Evolutionary conservation across 2,113 vertebrate species (phyloP).

Genomic region (Bettongia penicillata): DNA sequence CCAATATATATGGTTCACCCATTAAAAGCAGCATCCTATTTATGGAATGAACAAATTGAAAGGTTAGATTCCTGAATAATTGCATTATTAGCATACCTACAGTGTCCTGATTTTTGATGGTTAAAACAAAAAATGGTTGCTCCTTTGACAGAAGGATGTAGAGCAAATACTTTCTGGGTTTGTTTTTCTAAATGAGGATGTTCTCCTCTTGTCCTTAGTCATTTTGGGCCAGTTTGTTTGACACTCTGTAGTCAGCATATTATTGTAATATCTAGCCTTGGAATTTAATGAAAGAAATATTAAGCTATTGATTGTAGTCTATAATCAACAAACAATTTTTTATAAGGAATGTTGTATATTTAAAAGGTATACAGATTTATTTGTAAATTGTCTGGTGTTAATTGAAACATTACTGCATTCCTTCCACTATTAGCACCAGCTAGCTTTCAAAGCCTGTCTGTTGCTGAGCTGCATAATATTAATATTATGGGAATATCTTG

Average conservation of each 20-base stretch:
- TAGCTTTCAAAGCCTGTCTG: slow-evolving; percentile 48
- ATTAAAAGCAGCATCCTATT: slow-evolving; percentile 55
- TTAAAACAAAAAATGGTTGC: neutral
- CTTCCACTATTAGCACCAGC: slow-evolving; percentile 46
- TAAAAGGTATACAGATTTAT: slow-evolving; percentile 32
- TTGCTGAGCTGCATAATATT: slow-evolving; percentile 12
- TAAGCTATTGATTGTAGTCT: slow-evolving; percentile 1
- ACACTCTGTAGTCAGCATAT: neutral
- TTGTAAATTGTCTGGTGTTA: slow-evolving; percentile 68
- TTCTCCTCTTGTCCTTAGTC: slow-evolving; percentile 5
- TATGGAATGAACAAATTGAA: slow-evolving; percentile 71
- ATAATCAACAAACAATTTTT: slow-evolving; percentile 14
- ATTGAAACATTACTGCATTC: slow-evolving; percentile 47
- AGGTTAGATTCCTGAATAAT: slow-evolving; percentile 60
- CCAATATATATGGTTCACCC: neutral
- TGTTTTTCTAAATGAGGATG: neutral
- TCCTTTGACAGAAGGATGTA: neutral
- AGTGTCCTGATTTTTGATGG: neutral
- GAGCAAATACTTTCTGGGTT: slow-evolving; percentile 16
- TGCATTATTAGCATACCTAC: slow-evolving; percentile 50
- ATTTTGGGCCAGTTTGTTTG: slow-evolving; percentile 27
- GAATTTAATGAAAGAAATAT: slow-evolving; percentile 45
- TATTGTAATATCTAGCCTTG: neutral
- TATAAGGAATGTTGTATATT: slow-evolving; percentile 33
- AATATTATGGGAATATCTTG: slow-evolving; percentile 22